Evolutionary conservation across 2,888 invertebrate genomes (phyloP).

Genomic region (Tortricodes alternella): DNA sequence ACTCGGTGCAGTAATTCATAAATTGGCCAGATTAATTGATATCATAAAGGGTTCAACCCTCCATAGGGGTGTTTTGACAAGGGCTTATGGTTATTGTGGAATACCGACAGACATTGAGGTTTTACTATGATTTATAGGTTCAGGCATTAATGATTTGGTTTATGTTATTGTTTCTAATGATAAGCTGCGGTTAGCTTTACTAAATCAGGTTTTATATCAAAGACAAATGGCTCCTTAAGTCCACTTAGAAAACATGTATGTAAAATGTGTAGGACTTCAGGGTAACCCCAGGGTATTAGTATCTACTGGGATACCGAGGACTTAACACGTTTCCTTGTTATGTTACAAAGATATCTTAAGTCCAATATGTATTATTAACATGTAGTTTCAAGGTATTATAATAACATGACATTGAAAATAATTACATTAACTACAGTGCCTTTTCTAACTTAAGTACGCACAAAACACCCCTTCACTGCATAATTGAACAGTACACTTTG

Average conservation of each 20-base stretch:
- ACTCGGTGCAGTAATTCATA: constrained; percentile 72
- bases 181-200: no score
- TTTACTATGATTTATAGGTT: neutral
- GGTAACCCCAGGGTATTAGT: no score
- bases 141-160: neutral
- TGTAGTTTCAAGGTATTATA: no score
- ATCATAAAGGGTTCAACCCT: constrained; percentile 68
- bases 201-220: no score
- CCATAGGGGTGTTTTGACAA: constrained; percentile 62
- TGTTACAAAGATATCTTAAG: no score
- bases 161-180: neutral
- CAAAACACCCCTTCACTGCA: constrained; percentile 50
- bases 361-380: no score
- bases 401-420: no score
- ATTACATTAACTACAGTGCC: neutral
- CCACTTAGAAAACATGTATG: no score
- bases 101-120: neutral
- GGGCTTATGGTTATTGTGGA: constrained; percentile 12
- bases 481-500: constrained; percentile 73
- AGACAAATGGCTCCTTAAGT: no score
- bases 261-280: no score
- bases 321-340: no score
- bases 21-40: constrained; percentile 80
- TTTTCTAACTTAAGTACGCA: constrained; percentile 24
- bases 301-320: no score